Evolutionary conservation across 2,113 vertebrate species (phyloP), one percentile per base, ranked within the genome.

Genomic region (Dipodomys merriami): DNA sequence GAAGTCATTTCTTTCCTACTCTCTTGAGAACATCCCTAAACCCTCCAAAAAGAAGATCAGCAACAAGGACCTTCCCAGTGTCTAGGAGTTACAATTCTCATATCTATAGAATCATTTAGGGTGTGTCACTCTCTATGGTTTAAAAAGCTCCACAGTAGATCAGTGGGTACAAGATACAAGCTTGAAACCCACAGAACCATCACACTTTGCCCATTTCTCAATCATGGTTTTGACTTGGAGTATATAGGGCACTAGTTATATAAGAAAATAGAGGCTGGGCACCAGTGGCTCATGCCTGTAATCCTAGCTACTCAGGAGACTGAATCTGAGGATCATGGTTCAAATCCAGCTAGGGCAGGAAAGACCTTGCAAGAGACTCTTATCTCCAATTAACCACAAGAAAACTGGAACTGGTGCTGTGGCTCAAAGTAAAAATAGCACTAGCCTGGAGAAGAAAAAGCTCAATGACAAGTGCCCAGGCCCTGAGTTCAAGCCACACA

Each of bases 1-100:
- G 72, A 73, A 83, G 53, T 29, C 72, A 88, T 87, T 92, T 95
- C 91, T 72, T 95, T 97, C 81, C 80, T 94, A 49, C 33, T 87
- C 76, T 79, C 68, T 71, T 88, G 65, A 82, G 83, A 92, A n/a
- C 82, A 76, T 93, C 88, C 69, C 78, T 92, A 95, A 81, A 72
- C 33, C 73, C 18, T 94, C 78, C 86, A 85, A 89, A 96, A 94
- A 73, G 86, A 95, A 81, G 87, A 94, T 77, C 30, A 81, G 65
- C 49, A 83, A 81, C 25, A 87, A 88, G 57, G 60, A 95, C 83
- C 73, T 86, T 86, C 64, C 20, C 25, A 74, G 39, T 74, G n/a
- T 65, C n/a, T 67, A 27, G 18, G 33, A 64, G 33, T 87, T 88
- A 90, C 18, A 83, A 39, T 92, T 84, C 64, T 89, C 68, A 92